A percentile compares a stretch with the other conserved stretches of the same genome.
Evolutionary conservation across 2,888 invertebrate genomes (phyloP).

Genomic region (Tryphoninae sp.): DNA sequence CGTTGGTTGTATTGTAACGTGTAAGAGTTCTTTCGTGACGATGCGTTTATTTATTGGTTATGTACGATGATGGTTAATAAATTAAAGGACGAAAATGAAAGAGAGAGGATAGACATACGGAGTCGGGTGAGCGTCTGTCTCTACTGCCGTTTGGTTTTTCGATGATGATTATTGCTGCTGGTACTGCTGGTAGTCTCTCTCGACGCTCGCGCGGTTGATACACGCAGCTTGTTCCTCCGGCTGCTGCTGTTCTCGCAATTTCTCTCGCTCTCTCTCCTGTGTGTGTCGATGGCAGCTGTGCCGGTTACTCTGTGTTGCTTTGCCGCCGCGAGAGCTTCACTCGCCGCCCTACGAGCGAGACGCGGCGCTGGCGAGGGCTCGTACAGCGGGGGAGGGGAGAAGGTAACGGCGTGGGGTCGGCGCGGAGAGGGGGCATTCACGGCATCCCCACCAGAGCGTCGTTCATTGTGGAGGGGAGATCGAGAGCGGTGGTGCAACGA

Average conservation of each 20-base stretch:
- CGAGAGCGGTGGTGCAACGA: slow-evolving; percentile 50
- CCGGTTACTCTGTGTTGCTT: slow-evolving; percentile 33
- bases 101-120: slow-evolving; percentile 3
- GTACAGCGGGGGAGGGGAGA: slow-evolving; percentile 13
- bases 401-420: background rate
- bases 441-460: slow-evolving; percentile 39
- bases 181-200: slow-evolving; percentile 21
- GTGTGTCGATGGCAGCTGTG: slow-evolving; percentile 57
- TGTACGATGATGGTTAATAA: background rate
- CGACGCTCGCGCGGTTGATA: slow-evolving; percentile 46
- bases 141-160: slow-evolving; percentile 48
- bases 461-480: slow-evolving; percentile 55
- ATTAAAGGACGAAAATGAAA: background rate
- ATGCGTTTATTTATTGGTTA: background rate
- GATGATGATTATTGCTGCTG: slow-evolving; percentile 24
- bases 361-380: slow-evolving; percentile 28
- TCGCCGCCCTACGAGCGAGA: slow-evolving; percentile 52
- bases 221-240: slow-evolving; percentile 43
- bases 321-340: slow-evolving; percentile 30
- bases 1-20: background rate
- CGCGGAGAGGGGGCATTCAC: slow-evolving; percentile 16
- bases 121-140: slow-evolving; percentile 31
- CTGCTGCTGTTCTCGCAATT: slow-evolving; percentile 39
- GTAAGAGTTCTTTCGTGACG: background rate
- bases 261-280: slow-evolving; percentile 22